These are phyloP conservation scores for Pachymerium ferrugineum DNA, from an alignment of 2,888 invertebrate genomes.

Conservation along the genomic window DNA sequence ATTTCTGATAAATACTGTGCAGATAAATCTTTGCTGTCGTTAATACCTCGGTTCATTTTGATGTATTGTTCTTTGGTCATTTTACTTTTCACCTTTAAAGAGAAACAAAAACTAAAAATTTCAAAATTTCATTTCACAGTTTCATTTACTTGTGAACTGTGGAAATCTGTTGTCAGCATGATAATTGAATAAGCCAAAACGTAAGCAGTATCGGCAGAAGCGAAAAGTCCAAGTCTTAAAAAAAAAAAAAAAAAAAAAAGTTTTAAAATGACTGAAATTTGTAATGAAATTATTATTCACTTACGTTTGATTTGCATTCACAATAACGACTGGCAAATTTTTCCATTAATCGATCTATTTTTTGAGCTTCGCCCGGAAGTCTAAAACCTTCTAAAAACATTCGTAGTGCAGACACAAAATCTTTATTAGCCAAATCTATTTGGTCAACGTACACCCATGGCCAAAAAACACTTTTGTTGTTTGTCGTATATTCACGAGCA, in stretches of 20 bases:
- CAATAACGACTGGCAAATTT: slow-evolving; percentile 98
- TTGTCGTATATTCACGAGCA: no score
- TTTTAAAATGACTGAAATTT: no score
- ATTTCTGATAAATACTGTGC: slow-evolving; percentile 94
- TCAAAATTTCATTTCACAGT: no score
- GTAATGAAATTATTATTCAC: no score
- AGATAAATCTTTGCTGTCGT: slow-evolving; percentile 95
- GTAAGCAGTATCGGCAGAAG: slow-evolving; percentile 91
- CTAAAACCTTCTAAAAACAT: slow-evolving; percentile 92
- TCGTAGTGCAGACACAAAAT: slow-evolving; percentile 85
- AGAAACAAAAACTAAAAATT: no score
- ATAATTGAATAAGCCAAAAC: slow-evolving; percentile 98
- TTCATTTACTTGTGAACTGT: slow-evolving; percentile 98
- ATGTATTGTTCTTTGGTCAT: slow-evolving; percentile 99
- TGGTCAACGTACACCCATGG: slow-evolving; percentile 98
- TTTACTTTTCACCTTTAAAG: slow-evolving; percentile 95
- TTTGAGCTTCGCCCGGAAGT: slow-evolving; percentile 97
- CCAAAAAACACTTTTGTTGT: no score
- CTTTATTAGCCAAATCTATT: slow-evolving; percentile 78
- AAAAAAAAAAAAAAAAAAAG: neutral
- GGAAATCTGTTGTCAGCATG: slow-evolving; percentile 98
- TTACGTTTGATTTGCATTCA: slow-evolving; percentile 89
- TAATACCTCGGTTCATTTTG: slow-evolving; percentile 93
- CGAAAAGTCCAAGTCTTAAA: slow-evolving; percentile 68
- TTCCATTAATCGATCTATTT: slow-evolving; percentile 98